A percentile compares a stretch with the other conserved stretches of the same genome.
Conservation (phyloP, 2,797 vertebrate genomes). For the Synanceia verrucosa region DNA sequence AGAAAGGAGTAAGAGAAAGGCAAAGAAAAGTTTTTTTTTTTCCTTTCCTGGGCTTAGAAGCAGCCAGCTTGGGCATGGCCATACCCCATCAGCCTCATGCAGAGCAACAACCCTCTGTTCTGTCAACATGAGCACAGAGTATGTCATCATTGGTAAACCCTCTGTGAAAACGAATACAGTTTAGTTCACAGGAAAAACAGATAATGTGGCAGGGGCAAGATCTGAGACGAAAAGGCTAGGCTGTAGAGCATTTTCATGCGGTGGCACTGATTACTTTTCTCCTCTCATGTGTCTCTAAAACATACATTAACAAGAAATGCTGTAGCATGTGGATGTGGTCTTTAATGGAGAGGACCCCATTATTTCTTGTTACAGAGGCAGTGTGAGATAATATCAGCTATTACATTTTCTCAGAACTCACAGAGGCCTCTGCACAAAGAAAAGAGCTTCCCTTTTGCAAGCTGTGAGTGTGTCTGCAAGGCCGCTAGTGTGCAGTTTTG, state of each 20-base stretch:
- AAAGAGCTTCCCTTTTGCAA: constrained; percentile 49
- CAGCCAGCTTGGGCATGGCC: constrained; percentile 30
- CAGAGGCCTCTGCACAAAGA: constrained; percentile 52
- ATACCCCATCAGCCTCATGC: constrained; percentile 50
- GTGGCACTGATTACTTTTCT: constrained; percentile 64
- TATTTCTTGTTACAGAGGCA: constrained; percentile 59
- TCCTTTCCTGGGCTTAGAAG: constrained; percentile 28
- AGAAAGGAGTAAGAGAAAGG: constrained; percentile 46
- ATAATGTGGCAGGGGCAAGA: constrained; percentile 55
- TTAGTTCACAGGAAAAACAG: constrained; percentile 56
- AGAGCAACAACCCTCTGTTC: constrained; percentile 54
- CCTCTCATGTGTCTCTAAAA: constrained; percentile 63
- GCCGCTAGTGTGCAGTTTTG: constrained; percentile 33
- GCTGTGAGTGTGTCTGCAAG: constrained; percentile 44
- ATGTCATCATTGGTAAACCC: constrained; percentile 66
- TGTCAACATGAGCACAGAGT: constrained; percentile 60
- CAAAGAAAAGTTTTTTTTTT: constrained; percentile 32
- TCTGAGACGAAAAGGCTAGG: constrained; percentile 46
- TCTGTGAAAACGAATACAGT: constrained; percentile 49
- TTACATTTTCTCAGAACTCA: constrained; percentile 76
- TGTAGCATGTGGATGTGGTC: constrained; percentile 52
- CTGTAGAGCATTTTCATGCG: constrained; percentile 48
- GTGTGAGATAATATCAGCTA: constrained; percentile 78
- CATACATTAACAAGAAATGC: constrained; percentile 64
- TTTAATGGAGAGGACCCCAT: constrained; percentile 75